Percentiles rank a stretch among this genome's conserved stretches.
Conservation (phyloP, 2,888 invertebrate genomes). For the Agrotis ipsilon region DNA sequence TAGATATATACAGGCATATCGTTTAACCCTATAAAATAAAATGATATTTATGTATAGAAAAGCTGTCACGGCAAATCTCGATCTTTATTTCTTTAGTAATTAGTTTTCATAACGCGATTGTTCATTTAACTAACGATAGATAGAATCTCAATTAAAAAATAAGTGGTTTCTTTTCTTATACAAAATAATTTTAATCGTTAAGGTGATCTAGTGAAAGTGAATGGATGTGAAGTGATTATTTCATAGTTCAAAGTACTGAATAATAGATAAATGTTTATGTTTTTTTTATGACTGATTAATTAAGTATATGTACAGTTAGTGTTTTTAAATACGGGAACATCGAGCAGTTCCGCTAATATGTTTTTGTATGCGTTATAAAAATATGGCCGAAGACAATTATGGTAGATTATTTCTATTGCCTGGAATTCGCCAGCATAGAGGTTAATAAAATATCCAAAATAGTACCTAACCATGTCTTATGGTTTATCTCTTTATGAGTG, state of each 20-base stretch:
- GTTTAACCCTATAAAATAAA: no score
- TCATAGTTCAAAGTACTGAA: not conserved
- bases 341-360: not conserved
- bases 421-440: no score
- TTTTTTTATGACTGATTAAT: slow-evolving; percentile 4
- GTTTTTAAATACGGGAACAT: not conserved
- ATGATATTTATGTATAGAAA: not conserved
- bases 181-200: slow-evolving; percentile 35
- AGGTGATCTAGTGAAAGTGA: slow-evolving; percentile 48
- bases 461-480: no score
- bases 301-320: not conserved
- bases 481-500: no score
- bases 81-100: slow-evolving; percentile 33
- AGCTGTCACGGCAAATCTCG: slow-evolving; percentile 12
- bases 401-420: not conserved
- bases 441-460: no score
- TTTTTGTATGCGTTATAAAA: not conserved
- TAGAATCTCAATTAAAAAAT: slow-evolving; percentile 45
- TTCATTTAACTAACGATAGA: slow-evolving; percentile 42
- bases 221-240: slow-evolving; percentile 29
- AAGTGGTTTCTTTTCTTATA: slow-evolving; percentile 41
- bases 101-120: slow-evolving; percentile 35
- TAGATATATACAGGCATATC: no score
- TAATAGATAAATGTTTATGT: slow-evolving; percentile 7
- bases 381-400: not conserved